These are phyloP conservation scores for Anseranas semipalmata DNA, from an alignment of 2,113 vertebrate species.

Conservation along the genomic window DNA sequence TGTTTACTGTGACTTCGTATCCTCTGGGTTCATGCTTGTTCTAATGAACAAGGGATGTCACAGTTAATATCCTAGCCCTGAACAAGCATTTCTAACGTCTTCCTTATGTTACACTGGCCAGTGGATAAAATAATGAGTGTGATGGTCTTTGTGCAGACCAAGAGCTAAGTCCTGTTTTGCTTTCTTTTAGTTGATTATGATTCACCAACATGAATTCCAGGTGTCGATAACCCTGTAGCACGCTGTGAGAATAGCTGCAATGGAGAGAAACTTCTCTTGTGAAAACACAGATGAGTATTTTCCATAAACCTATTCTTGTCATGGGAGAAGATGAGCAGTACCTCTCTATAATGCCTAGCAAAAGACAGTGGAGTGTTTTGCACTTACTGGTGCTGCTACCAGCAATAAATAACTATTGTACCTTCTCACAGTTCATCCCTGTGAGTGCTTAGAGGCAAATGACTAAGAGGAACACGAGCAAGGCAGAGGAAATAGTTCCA, in stretches of 20 bases:
- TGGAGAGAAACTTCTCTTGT: not conserved
- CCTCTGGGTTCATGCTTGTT: not conserved
- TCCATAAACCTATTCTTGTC: not conserved
- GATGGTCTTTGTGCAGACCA: not conserved
- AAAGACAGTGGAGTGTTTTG: not conserved
- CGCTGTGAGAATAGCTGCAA: not conserved
- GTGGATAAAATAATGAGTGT: not conserved
- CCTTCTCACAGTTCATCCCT: not conserved
- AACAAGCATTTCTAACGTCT: not conserved
- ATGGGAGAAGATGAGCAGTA: not conserved
- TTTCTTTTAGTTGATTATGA: not conserved
- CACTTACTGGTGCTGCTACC: not conserved
- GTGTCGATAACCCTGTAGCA: not conserved
- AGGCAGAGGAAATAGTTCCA: not conserved
- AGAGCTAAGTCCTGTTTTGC: not conserved
- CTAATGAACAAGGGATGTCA: not conserved
- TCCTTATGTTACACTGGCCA: not conserved
- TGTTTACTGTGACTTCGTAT: not conserved
- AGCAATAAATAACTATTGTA: not conserved
- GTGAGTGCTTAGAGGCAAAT: not conserved
- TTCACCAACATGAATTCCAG: not conserved
- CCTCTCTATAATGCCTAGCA: not conserved
- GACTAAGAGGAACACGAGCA: not conserved
- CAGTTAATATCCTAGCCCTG: not conserved
- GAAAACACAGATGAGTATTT: not conserved